phyloP scores from a whole-genome alignment of 2,888 invertebrate species.

The Tetanocera ferruginea region DNA sequence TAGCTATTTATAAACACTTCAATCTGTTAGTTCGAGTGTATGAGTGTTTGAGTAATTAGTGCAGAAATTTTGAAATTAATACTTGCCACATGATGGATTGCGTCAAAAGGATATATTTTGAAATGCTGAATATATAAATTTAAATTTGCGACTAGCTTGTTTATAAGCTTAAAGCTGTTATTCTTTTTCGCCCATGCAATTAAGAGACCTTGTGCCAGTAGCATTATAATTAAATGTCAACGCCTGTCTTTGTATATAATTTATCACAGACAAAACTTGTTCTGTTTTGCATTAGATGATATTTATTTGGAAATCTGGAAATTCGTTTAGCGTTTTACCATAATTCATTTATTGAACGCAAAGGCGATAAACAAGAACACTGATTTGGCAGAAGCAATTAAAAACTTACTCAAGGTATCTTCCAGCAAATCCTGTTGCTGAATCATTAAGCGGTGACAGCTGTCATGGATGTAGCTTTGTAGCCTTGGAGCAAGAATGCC shows the following conservation, averaged over 20 bases:
- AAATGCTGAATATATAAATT: too few relatives aligned
- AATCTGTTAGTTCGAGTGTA: not conserved
- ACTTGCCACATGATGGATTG: constrained; percentile 6
- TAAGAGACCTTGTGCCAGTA: not conserved
- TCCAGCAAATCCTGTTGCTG: constrained; percentile 39
- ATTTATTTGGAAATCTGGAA: not conserved
- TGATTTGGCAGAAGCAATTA: constrained; percentile 44
- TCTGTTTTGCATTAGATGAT: not conserved
- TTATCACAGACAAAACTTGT: constrained; percentile 16
- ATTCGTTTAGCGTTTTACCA: constrained; percentile 30
- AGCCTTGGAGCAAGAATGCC: not conserved
- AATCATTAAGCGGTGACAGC: constrained; percentile 40
- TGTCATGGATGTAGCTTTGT: not conserved
- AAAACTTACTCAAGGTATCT: constrained; percentile 38
- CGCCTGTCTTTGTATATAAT: constrained; percentile 23
- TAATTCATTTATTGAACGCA: constrained; percentile 51
- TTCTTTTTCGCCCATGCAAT: not conserved
- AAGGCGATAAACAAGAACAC: constrained; percentile 30
- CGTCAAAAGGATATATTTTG: too few relatives aligned
- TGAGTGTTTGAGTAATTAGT: not conserved
- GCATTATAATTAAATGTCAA: constrained; percentile 24
- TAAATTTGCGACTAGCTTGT: too few relatives aligned
- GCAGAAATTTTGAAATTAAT: not conserved
- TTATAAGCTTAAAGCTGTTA: too few relatives aligned
- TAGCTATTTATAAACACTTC: not conserved